Evolutionary conservation across 2,797 vertebrate species (phyloP), one percentile per base, ranked within the genome.

Genomic region (Darevskia mixta): DNA sequence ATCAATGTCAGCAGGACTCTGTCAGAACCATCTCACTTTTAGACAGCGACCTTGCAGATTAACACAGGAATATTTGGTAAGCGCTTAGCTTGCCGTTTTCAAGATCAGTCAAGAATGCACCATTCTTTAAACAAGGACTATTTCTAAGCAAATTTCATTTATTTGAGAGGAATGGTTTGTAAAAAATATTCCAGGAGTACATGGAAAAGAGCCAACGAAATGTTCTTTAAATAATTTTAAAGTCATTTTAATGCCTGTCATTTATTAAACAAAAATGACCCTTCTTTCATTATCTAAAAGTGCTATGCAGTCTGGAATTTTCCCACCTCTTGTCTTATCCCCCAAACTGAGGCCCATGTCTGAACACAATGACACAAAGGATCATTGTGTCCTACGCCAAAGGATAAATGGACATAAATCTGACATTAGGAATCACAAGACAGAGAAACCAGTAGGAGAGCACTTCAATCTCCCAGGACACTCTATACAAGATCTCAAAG

Each of bases 301-400:
- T n/a, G n/a, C n/a, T n/a, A n/a, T n/a, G n/a, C n/a, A 77, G 55
- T 78, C 35, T 72, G 76, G 66, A 27, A 13, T 69, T 49, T 66
- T 38, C 45, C 32, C 45, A 78, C 27, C n/a, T 78, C 73, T 23
- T 38, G n/a, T 23, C 64, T 78, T 67, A 27, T 2, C 9, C 43
- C 49, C 18, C 49, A 32, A 49, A n/a, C 9, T 13, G 55, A 91
- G n/a, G 18, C 11, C 73, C 6, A 7, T 66, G 91, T 89, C 79
- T 79, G 86, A 8, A 58, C 1, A 0, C 15, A 41, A 10, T 25
- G 80, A 29, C 20, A 29, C 27, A 10, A n/a, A n/a, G n/a, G n/a
- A n/a, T n/a, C n/a, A n/a, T n/a, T n/a, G n/a, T n/a, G n/a, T n/a
- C n/a, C n/a, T n/a, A n/a, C n/a, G n/a, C n/a, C n/a, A n/a, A n/a